Evolutionary conservation across 2,888 invertebrate species (phyloP).

Genomic region (Trachelus stipa): DNA sequence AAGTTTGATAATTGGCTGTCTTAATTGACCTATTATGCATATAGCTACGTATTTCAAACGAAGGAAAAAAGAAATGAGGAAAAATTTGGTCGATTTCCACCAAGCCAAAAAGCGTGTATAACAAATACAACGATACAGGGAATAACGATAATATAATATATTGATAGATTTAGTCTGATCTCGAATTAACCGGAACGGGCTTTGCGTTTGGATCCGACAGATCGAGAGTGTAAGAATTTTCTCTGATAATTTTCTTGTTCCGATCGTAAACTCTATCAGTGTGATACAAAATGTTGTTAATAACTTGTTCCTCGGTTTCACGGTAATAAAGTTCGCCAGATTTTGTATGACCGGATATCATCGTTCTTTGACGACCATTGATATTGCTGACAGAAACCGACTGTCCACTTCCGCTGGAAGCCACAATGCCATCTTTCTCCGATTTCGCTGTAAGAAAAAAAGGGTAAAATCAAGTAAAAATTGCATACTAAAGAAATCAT

Average conservation of each 20-base stretch:
- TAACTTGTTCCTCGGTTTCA: constrained; percentile 31
- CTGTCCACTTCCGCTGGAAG: background rate
- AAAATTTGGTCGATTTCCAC: too few relatives aligned
- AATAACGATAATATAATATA: background rate
- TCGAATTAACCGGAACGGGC: constrained; percentile 19
- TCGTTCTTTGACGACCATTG: constrained; percentile 21
- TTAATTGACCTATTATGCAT: too few relatives aligned
- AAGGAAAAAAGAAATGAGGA: too few relatives aligned
- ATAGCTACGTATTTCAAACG: too few relatives aligned
- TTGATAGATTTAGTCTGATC: background rate
- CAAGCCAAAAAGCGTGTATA: background rate
- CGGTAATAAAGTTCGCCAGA: constrained; percentile 42
- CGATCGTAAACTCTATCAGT: constrained; percentile 39
- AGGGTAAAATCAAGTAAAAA: background rate
- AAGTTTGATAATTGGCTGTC: too few relatives aligned
- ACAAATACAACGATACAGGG: background rate
- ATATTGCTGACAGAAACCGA: background rate
- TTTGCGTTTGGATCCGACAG: constrained; percentile 39
- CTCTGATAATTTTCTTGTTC: constrained; percentile 21
- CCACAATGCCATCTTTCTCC: background rate
- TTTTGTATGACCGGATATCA: constrained; percentile 36
- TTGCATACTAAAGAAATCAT: background rate
- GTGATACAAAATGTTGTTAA: constrained; percentile 37
- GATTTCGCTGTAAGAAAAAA: background rate
- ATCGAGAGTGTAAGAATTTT: constrained; percentile 36